Evolutionary conservation across 2,113 vertebrate genomes (phyloP), one percentile per base, ranked within the genome.

Genomic region (Climacteris rufus): DNA sequence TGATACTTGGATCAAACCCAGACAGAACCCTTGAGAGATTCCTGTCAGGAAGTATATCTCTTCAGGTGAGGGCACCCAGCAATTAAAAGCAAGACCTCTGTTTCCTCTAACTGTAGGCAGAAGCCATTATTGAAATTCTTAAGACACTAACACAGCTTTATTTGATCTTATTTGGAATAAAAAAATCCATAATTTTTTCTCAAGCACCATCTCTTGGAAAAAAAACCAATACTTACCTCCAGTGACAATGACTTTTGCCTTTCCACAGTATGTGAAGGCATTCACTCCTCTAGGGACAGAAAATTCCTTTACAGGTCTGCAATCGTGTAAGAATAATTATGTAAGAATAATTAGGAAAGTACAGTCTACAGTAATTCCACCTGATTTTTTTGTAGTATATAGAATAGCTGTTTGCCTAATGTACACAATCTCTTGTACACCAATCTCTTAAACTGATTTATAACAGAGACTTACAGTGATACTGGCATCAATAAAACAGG

Each of bases 201-300:
- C 53, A 52, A 75, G n/a, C 68, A 49, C 2, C 61, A 35, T 74
- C 30, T 60, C 25, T 74, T 77, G 47, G 23, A 21, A 71, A 75
- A 78, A 61, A 31, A 1, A 4, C 17, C 20, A 28, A 2, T 31
- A 96, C 97, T 97, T 96, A 98, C 97, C 98, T 45, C 98, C 98
- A 23, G 98, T 98, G 83, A 97, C 92, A 86, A 98, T 56, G 31
- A 98, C 92, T n/a, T 98, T 98, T 40, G 97, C 97, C 95, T 98
- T 98, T 66, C 44, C 4, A 81, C 97, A 98, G 80, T 98, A 98
- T 27, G 97, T 96, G 74, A 98, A 98, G 6, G 95, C 96, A 78
- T 98, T 98, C 21, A 98, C 97, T 86, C 98, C 98, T 95, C 78
- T 95, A 50, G 97, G 97, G 54, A 98, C 95, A 64, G 98, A 97